A percentile compares a stretch with the other conserved stretches of the same genome.
Evolutionary conservation across 1,140 invertebrate genomes (phyloP).

Genomic region (Condylostylus longicornis): DNA sequence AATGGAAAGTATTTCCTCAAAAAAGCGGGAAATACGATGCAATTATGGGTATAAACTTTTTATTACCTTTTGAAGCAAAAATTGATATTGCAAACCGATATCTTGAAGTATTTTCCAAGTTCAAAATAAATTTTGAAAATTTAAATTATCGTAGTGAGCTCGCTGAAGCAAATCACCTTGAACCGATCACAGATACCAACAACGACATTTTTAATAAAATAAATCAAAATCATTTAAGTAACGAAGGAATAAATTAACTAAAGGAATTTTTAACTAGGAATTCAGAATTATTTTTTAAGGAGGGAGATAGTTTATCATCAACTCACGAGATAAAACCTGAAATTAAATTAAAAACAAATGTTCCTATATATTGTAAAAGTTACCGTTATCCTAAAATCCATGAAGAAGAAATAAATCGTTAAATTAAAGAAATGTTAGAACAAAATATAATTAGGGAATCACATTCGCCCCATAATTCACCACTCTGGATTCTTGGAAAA

Average conservation of each 20-base stretch:
- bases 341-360: constrained; percentile 13
- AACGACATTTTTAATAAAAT: constrained; percentile 1
- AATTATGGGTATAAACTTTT: too few species aligned
- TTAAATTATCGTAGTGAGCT: too few species aligned
- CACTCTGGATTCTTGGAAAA: constrained; percentile 18
- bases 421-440: constrained; percentile 20
- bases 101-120: too few species aligned
- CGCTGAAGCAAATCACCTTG: too few species aligned
- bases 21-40: too few species aligned
- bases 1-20: too few species aligned
- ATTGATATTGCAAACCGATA: too few species aligned
- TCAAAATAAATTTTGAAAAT: too few species aligned
- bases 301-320: constrained; percentile 10
- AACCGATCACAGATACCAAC: too few species aligned
- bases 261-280: background rate
- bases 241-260: background rate
- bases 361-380: constrained; percentile 13
- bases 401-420: constrained; percentile 15
- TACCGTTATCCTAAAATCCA: constrained; percentile 22
- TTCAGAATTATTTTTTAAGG: constrained; percentile 8
- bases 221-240: background rate
- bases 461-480: constrained; percentile 12
- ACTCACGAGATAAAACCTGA: constrained; percentile 17
- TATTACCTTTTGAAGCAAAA: too few species aligned
- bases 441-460: constrained; percentile 14